Percentiles rank a stretch among this genome's conserved stretches.
Conservation (phyloP, 2,888 invertebrate genomes). For the Parascotia fuliginaria region DNA sequence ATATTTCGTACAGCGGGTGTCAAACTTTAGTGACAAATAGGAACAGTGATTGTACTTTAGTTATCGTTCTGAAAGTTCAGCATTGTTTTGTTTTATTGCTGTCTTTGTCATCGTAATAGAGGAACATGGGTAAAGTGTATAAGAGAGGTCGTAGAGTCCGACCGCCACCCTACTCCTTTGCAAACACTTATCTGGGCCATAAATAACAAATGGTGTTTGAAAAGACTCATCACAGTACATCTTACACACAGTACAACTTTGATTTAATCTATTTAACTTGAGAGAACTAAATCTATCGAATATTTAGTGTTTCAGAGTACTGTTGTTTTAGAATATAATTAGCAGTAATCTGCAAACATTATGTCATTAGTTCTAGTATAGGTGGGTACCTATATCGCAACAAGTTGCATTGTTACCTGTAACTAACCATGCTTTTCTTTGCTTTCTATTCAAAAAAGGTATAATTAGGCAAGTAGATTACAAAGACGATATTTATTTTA, state of each 20-base stretch:
- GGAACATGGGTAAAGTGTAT: background rate
- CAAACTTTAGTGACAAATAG: too few relatives aligned
- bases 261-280: constrained; percentile 68
- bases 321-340: constrained; percentile 31
- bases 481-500: too few relatives aligned
- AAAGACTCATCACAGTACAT: constrained; percentile 57
- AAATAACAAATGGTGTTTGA: constrained; percentile 69
- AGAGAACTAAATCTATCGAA: constrained; percentile 51
- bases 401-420: too few relatives aligned
- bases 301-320: constrained; percentile 44
- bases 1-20: constrained; percentile 28
- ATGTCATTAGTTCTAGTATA: constrained; percentile 11
- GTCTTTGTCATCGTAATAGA: constrained; percentile 10
- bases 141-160: background rate
- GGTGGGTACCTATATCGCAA: too few relatives aligned
- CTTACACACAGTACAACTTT: constrained; percentile 61
- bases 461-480: too few relatives aligned
- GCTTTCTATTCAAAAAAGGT: background rate
- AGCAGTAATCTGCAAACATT: constrained; percentile 17
- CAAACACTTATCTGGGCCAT: constrained; percentile 51
- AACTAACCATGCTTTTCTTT: background rate
- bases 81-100: constrained; percentile 12
- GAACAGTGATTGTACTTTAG: too few relatives aligned
- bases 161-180: constrained; percentile 11
- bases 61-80: too few relatives aligned